phyloP scores from a whole-genome alignment of 2,888 invertebrate genomes.

The Masnerella sp. region DNA sequence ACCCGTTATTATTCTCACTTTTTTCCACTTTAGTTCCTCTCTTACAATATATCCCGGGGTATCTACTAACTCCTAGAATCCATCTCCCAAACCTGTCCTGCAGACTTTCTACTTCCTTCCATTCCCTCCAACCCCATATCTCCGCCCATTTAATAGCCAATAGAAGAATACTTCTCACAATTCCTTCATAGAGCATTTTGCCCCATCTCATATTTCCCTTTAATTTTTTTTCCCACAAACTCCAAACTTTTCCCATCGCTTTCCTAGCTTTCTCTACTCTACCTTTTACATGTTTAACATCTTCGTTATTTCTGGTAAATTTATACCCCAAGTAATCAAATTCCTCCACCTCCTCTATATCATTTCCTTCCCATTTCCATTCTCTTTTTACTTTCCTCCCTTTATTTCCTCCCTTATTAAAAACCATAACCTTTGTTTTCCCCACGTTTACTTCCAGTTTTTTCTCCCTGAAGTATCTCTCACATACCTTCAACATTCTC shows the following conservation, averaged over 20 bases:
- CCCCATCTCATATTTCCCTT: slow-evolving; percentile 2
- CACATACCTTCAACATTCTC: neutral
- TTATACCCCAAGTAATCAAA: slow-evolving; percentile 13
- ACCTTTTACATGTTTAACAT: neutral
- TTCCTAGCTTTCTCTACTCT: slow-evolving; percentile 6
- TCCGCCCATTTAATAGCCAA: neutral
- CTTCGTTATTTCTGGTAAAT: slow-evolving; percentile 5
- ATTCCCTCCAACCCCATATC: slow-evolving; percentile 7
- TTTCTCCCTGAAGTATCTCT: slow-evolving; percentile 3
- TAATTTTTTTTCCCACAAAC: slow-evolving; percentile 4
- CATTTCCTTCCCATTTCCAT: slow-evolving; percentile 1
- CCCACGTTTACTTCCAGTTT: neutral
- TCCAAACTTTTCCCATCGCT: slow-evolving; percentile 16
- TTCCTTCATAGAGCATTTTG: neutral
- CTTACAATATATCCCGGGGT: slow-evolving; percentile 6
- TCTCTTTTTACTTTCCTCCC: neutral
- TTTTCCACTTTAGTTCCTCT: too few relatives aligned
- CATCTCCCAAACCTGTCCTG: slow-evolving; percentile 10
- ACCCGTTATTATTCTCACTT: too few relatives aligned
- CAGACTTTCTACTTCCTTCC: neutral
- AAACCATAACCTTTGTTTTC: slow-evolving; percentile 12
- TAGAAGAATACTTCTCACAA: slow-evolving; percentile 4
- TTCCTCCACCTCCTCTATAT: slow-evolving; percentile 2
- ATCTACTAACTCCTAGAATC: neutral
- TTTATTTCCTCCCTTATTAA: slow-evolving; percentile 10